Conservation (phyloP, 2,888 invertebrate species). For the Metalampra italica region DNA sequence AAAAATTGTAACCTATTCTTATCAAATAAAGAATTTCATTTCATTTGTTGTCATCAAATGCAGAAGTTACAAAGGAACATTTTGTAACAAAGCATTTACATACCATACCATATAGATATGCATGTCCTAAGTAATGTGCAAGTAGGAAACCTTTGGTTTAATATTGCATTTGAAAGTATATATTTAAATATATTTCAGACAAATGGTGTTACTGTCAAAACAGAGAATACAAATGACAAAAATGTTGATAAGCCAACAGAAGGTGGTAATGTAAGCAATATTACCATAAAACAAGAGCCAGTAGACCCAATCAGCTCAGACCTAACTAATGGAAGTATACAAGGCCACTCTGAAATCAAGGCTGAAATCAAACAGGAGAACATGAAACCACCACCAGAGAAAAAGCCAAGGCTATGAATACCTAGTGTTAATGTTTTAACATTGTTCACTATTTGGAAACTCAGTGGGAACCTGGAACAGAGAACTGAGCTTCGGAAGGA, state of each 20-base stretch:
- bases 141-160: no score
- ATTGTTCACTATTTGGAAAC: no score
- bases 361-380: slow-evolving; percentile 84
- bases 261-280: slow-evolving; percentile 45
- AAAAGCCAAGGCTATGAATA: slow-evolving; percentile 80
- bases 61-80: no score
- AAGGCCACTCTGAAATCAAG: slow-evolving; percentile 78
- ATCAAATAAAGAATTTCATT: no score
- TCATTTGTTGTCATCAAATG: no score
- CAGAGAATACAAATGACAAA: slow-evolving; percentile 62
- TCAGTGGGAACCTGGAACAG: no score
- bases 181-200: slow-evolving; percentile 32
- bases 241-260: slow-evolving; percentile 57
- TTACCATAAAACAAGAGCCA: slow-evolving; percentile 72
- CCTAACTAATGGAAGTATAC: slow-evolving; percentile 61
- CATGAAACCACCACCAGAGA: slow-evolving; percentile 94
- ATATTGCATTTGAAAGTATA: no score
- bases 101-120: no score
- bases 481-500: no score
- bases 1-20: no score
- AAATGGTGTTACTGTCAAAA: slow-evolving; percentile 67
- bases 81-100: no score
- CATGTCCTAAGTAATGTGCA: no score
- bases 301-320: slow-evolving; percentile 63
- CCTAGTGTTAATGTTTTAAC: neutral